Evolutionary conservation across 2,888 invertebrate genomes (phyloP), one percentile per base, ranked within the genome.

Genomic region (Chaetogeoica ovagalla): DNA sequence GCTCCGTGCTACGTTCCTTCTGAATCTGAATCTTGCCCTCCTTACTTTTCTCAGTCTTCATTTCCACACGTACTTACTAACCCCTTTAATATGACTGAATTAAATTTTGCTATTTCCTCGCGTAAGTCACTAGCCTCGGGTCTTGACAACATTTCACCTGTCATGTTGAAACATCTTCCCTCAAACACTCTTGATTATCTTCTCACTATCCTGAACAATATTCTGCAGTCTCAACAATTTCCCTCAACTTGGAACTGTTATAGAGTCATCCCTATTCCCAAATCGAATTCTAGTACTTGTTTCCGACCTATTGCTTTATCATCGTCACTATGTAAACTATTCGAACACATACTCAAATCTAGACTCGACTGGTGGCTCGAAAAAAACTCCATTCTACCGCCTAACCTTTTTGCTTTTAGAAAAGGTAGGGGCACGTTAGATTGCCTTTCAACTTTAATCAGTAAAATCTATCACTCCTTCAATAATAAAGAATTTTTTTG

Each of bases 381-480:
- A 23, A 23, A 21, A 4, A 60, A 60, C 9, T 60, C 60, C 1
- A 23, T 60, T 21, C 21, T 60, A 3, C 13, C 60, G 2, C 0
- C 8, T 1, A 70, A 70, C 19, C 8, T 70, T 2, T 70, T 70
- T 37, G 70, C 70, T 2, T 57, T 70, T 23, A 55, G 55, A 1
- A 69, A 69, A 69, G 68, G 68, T 30, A 7, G 19, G 19, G 57
- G 57, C n/a, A 57, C 57, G 2, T n/a, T 52, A 13, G 52, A 69
- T 11, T 52, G 68, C 19, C 48, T 69, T 15, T 48, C 52, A 17
- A 23, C n/a, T 0, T 52, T 52, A 11, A 23, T 52, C 17, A 52
- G 52, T 52, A 19, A 69, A 17, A 69, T 69, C 1, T 70, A 70
- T 19, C 70, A 70, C 15, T 15, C 70, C 19, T 70, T 70, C 17